These are phyloP conservation scores for Keiferia lycopersicella DNA, from an alignment of 2,888 invertebrate species.

Conservation along the genomic window DNA sequence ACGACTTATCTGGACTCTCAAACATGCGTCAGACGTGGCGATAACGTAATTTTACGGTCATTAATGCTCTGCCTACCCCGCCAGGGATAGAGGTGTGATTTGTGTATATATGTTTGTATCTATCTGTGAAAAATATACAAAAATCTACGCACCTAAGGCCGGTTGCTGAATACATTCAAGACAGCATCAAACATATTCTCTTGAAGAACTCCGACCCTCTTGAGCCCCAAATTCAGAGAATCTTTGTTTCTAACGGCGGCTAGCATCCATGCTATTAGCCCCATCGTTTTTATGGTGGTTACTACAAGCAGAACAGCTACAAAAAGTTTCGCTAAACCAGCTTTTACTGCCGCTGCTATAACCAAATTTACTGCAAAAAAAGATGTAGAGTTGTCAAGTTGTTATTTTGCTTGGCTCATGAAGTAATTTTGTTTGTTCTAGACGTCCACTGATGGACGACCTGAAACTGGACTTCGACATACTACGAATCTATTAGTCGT, in stretches of 20 bases:
- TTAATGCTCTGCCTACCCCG: too few relatives aligned
- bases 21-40: too few relatives aligned
- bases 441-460: too few relatives aligned
- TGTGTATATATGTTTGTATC: too few relatives aligned
- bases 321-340: constrained; percentile 65
- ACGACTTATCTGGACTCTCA: too few relatives aligned
- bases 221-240: background rate
- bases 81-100: too few relatives aligned
- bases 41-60: too few relatives aligned
- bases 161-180: background rate
- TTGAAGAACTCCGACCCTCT: background rate
- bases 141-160: constrained; percentile 9
- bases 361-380: constrained; percentile 72
- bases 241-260: constrained; percentile 57
- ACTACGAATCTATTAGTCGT: too few relatives aligned
- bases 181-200: background rate
- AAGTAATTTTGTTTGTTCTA: background rate
- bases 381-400: background rate
- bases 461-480: too few relatives aligned
- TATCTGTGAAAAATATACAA: background rate
- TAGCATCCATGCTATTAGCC: constrained; percentile 64
- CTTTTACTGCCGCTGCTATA: constrained; percentile 62
- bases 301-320: constrained; percentile 60
- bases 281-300: constrained; percentile 57
- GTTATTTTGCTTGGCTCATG: background rate